Evolutionary conservation across 2,797 vertebrate species (phyloP), one percentile per base, ranked within the genome.

Genomic region (Chiroxiphia lanceolata): DNA sequence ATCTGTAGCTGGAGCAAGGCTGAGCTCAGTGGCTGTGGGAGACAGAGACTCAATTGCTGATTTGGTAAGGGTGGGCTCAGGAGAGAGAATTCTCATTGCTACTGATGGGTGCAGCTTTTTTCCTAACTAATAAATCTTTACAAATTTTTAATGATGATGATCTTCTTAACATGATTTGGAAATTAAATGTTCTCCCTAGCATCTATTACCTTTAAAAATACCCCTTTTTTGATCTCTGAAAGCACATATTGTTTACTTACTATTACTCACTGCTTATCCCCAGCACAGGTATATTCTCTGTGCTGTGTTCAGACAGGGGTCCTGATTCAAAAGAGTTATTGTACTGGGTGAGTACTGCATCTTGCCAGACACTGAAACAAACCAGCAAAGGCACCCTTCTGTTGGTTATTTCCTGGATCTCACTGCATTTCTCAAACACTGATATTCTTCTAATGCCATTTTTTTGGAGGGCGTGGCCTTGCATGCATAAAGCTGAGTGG

Each of bases 71-170:
- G 20, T 3, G 2, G 20, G 34, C 18, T 89, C 27, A 29, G 50
- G 27, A 57, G 44, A 54, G 25, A 71, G 48, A 84, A 53, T 64
- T 91, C 50, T 78, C 9, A 4, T 79, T 70, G 71, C 48, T 75
- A 13, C 36, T 31, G 33, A 17, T 15, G 5, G 7, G 8, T 23
- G 5, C 3, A 6, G 0, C 18, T 0, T 44, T 76, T 47, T 63
- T 74, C 5, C 48, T 56, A 48, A 64, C 33, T 59, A 67, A 87
- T 53, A 93, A 85, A 63, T 7, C 56, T 48, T 74, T 17, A 34
- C 6, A 18, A 6, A 10, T 45, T 80, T 89, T 83, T 75, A 18
- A 15, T 27, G 11, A 13, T 7, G 7, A 9, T 83, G 45, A 47
- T 20, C 18, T 87, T 81, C 44, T 59, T n/a, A 71, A 38, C 15